Evolutionary conservation across 1,140 invertebrate species (phyloP).

Genomic region (Frieseomelitta varia): DNA sequence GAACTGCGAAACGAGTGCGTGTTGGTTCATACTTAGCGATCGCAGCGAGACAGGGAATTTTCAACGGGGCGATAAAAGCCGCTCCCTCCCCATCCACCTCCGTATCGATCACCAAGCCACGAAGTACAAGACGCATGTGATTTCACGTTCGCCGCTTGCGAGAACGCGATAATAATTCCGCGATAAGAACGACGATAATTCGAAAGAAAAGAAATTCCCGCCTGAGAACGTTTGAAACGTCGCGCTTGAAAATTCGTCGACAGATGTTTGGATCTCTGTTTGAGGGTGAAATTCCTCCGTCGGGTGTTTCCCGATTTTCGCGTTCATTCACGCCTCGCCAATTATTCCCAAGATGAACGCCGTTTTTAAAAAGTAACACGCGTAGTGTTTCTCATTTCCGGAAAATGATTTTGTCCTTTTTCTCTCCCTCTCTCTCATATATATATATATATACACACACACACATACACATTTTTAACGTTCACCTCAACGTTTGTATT

Average conservation of each 20-base stretch:
- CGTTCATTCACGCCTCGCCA: not conserved
- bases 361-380: not conserved
- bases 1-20: no score
- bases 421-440: not conserved
- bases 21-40: not conserved
- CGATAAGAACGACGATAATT: not conserved
- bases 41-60: slow-evolving; percentile 3
- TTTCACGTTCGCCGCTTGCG: not conserved
- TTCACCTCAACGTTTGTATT: not conserved
- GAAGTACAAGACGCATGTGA: not conserved
- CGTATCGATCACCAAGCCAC: not conserved
- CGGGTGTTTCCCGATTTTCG: not conserved
- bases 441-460: no score
- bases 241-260: no score
- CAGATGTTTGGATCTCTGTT: no score
- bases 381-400: no score
- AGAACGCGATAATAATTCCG: not conserved
- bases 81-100: no score
- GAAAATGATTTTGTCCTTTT: not conserved
- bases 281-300: not conserved
- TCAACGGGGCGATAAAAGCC: not conserved
- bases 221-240: no score
- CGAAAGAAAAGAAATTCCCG: no score
- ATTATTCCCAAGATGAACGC: no score
- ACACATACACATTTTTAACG: not conserved